Conservation (phyloP, 2,113 vertebrate genomes). For the Climacteris rufus region DNA sequence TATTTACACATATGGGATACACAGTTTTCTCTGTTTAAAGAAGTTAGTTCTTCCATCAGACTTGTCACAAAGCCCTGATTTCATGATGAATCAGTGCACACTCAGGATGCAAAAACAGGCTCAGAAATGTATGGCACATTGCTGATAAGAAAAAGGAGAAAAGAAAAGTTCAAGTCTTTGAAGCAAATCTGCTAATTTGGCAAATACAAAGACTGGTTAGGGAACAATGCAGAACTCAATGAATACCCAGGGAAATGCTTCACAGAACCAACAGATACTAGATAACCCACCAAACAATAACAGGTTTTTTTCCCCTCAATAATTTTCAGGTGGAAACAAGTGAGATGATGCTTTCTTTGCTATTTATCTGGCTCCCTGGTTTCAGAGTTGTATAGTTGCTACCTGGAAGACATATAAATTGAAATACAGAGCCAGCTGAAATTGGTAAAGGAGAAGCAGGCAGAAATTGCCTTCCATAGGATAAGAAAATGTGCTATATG, state of each 20-base stretch:
- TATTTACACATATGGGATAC: not conserved
- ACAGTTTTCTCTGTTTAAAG: not conserved
- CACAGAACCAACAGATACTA: constrained; percentile 67
- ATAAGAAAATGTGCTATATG: constrained; percentile 64
- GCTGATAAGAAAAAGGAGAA: constrained; percentile 83
- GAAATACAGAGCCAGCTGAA: constrained; percentile 73
- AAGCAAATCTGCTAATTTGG: constrained; percentile 31
- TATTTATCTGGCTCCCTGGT: constrained; percentile 78
- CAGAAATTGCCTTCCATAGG: constrained; percentile 71
- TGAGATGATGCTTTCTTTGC: constrained; percentile 80
- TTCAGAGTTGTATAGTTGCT: constrained; percentile 77
- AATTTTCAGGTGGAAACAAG: constrained; percentile 78
- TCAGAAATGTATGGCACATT: constrained; percentile 73
- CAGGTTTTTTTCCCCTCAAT: constrained; percentile 44
- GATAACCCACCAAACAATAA: constrained; percentile 78
- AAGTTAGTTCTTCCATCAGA: not conserved
- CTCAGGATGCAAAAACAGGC: constrained; percentile 78
- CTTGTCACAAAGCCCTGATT: not conserved
- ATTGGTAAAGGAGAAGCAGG: not conserved
- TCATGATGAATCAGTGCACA: constrained; percentile 54
- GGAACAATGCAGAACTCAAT: constrained; percentile 25
- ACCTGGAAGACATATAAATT: constrained; percentile 71
- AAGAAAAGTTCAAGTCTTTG: constrained; percentile 78
- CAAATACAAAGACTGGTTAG: constrained; percentile 67
- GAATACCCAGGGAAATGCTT: constrained; percentile 13